Conservation (phyloP, 2,888 invertebrate genomes). For the Agrotis exclamationis region DNA sequence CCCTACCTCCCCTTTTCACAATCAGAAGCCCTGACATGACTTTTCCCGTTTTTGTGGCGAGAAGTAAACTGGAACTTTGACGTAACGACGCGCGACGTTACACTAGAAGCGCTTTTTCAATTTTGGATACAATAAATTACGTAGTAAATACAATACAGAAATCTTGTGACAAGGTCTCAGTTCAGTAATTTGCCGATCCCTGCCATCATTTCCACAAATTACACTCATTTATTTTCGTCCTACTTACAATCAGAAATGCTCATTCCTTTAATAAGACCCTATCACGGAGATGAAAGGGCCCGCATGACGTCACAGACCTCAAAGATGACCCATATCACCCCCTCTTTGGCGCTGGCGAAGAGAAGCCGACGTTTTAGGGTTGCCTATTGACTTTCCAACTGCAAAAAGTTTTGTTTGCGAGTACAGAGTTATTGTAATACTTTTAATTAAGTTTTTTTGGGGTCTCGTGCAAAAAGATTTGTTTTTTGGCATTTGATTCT, state of each 20-base stretch:
- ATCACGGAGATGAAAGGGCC: conserved; percentile 44
- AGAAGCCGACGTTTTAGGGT: conserved; percentile 19
- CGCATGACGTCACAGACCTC: conserved; percentile 44
- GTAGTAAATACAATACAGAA: too few species aligned
- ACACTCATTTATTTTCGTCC: neutral
- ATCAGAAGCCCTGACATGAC: too few species aligned
- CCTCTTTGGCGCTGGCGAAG: conserved; percentile 19
- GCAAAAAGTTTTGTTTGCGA: conserved; percentile 2
- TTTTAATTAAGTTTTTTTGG: neutral
- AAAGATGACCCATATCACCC: conserved; percentile 51
- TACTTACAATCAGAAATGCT: conserved; percentile 13
- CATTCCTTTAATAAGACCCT: conserved; percentile 16
- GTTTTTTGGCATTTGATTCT: too few species aligned
- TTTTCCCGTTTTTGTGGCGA: too few species aligned
- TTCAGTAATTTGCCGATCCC: neutral
- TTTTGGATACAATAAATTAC: too few species aligned
- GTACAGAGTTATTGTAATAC: neutral
- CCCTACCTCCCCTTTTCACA: too few species aligned
- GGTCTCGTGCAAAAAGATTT: too few species aligned
- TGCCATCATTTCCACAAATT: neutral
- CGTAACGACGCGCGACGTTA: too few species aligned
- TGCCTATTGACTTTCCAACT: conserved; percentile 11
- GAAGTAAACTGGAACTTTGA: too few species aligned
- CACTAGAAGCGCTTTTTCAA: too few species aligned
- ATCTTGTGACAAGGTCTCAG: too few species aligned